Base-by-base conservation (phyloP, 2,797 vertebrate genomes). In the Avahi laniger region DNA sequence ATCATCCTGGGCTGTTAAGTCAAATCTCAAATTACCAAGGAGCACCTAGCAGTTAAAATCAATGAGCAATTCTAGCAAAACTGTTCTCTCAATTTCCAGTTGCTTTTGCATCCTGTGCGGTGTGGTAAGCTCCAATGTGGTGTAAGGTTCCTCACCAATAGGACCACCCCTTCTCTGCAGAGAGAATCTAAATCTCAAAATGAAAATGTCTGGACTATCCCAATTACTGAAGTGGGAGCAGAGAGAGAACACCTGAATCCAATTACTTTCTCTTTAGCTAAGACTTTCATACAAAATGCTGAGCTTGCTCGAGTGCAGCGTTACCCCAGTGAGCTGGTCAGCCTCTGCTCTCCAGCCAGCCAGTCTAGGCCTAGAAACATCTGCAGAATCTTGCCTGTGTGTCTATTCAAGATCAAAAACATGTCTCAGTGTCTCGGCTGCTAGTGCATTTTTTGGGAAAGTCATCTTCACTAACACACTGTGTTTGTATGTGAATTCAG, bases 401-500 rank as follows among this genome's bases (percentile, higher is more conserved):
- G 73, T 78, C 92, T 30, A 9, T 52, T 76, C 38, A 10, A 73
- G 94, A 79, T 17, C 63, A 83, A 93, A 97, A 89, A 13, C 57
- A 80, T 2, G 33, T 70, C 93, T 84, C 10, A 2, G 65, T 13
- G 72, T 96, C 93, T 91, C 75, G 59, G 95, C 96, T 97, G 95
- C 97, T 95, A 75, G 81, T 94, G 97, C 96, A 41, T 88, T 96
- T 97, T 63, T 59, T 97, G 65, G 81, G 93, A 80, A 94, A 96
- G 75, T 50, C 95, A 48, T 82, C 13, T 84, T 93, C 91, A 84
- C 50, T n/a, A 48, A 96, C 95, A 72, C 89, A 69, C 18, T 15
- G 50, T 76, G 50, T 52, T 83, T 67, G 22, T 12, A n/a, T 0
- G 0, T 15, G 35, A 85, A 38, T 46, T 94, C 46, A 43, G 76